Evolutionary conservation across 1,140 invertebrate genomes (phyloP).

Genomic region (Lysiphlebus fabarum): DNA sequence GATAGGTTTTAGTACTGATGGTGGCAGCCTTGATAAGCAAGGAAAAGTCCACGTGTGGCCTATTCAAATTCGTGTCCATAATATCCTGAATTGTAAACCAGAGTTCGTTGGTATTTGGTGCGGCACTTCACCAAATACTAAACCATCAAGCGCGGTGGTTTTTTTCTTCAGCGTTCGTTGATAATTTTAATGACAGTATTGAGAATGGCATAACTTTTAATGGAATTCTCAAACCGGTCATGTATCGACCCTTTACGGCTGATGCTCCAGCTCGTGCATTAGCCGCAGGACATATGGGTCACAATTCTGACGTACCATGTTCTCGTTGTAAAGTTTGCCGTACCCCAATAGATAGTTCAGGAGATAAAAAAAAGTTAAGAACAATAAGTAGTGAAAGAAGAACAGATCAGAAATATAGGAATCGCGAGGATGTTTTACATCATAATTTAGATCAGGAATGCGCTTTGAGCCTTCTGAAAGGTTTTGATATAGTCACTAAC

Average conservation of each 20-base stretch:
- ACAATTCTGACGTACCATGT: slow-evolving; percentile 18
- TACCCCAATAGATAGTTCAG: not conserved
- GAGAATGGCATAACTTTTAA: not conserved
- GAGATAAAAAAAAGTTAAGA: not conserved
- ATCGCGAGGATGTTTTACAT: slow-evolving; percentile 24
- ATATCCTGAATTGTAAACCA: too few relatives aligned
- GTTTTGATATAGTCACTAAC: slow-evolving; percentile 18
- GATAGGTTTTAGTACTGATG: slow-evolving; percentile 25
- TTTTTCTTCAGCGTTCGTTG: slow-evolving; percentile 23
- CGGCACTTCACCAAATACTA: slow-evolving; percentile 1
- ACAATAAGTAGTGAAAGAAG: slow-evolving; percentile 5
- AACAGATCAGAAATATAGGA: slow-evolving; percentile 23
- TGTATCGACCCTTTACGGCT: slow-evolving; percentile 16
- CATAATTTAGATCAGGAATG: slow-evolving; percentile 3
- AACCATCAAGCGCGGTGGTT: slow-evolving; percentile 10
- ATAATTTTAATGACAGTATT: slow-evolving; percentile 6
- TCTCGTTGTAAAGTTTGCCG: slow-evolving; percentile 28
- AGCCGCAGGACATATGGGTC: slow-evolving; percentile 19
- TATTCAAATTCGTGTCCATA: too few relatives aligned
- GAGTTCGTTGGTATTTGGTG: slow-evolving; percentile 19
- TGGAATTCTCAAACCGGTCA: slow-evolving; percentile 5
- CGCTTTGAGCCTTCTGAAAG: not conserved
- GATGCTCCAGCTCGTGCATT: slow-evolving; percentile 26
- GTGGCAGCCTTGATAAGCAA: slow-evolving; percentile 13
- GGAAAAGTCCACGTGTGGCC: too few relatives aligned